Evolutionary conservation across 2,113 vertebrate genomes (phyloP).

Genomic region (Mystacornis crossleyi): DNA sequence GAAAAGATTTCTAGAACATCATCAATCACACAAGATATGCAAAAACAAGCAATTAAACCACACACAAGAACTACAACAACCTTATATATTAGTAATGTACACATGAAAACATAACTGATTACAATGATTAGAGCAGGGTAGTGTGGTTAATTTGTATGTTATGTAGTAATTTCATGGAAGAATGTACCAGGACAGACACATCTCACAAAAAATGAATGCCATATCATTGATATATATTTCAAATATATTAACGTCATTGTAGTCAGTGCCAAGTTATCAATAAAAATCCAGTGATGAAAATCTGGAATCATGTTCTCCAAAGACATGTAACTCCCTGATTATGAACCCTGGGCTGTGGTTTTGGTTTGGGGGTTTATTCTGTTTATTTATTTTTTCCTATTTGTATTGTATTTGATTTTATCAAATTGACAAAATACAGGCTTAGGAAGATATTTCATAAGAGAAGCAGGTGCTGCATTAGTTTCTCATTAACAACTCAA

Average conservation of each 20-base stretch:
- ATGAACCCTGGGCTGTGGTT: not conserved
- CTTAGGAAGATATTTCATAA: conserved; percentile 50
- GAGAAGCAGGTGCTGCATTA: conserved; percentile 71
- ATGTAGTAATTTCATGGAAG: conserved; percentile 78
- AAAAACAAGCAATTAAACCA: conserved; percentile 99
- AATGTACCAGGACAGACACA: conserved; percentile 77
- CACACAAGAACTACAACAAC: conserved; percentile 94
- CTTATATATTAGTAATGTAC: conserved; percentile 89
- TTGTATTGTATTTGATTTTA: conserved; percentile 41
- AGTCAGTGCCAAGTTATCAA: conserved; percentile 37
- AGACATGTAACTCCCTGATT: not conserved
- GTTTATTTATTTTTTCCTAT: not conserved
- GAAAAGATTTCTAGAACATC: conserved; percentile 96
- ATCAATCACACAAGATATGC: conserved; percentile 97
- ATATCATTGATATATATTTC: conserved; percentile 54
- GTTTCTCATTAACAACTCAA: conserved; percentile 75
- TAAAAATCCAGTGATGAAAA: not conserved
- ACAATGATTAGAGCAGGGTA: conserved; percentile 96
- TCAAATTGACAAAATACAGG: conserved; percentile 36
- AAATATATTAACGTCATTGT: conserved; percentile 27
- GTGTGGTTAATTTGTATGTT: conserved; percentile 94
- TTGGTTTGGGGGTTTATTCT: not conserved
- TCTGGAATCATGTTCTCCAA: not conserved
- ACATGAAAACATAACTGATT: conserved; percentile 99
- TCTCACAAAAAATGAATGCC: conserved; percentile 64